Evolutionary conservation across 2,113 vertebrate genomes (phyloP).

Genomic region (Gopherus flavomarginatus): DNA sequence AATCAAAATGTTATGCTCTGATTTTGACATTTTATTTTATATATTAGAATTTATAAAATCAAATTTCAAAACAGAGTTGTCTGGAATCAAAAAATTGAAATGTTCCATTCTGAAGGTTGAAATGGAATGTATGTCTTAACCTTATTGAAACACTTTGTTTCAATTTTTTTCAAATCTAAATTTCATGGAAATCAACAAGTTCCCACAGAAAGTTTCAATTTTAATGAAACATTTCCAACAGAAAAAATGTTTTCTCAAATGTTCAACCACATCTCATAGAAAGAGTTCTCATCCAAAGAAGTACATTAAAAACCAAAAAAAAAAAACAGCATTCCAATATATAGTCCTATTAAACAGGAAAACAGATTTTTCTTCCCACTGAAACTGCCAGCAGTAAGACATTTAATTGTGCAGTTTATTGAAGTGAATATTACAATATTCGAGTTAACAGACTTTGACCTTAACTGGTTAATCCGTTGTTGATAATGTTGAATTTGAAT

Average conservation of each 20-base stretch:
- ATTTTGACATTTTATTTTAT: background rate
- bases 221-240: background rate
- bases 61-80: background rate
- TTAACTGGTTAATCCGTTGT: slow-evolving; percentile 2
- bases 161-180: background rate
- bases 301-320: background rate
- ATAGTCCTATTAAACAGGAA: background rate
- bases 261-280: background rate
- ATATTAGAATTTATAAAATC: background rate
- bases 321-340: background rate
- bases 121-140: background rate
- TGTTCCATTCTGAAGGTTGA: background rate
- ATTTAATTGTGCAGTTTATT: slow-evolving; percentile 21
- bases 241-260: background rate
- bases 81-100: background rate
- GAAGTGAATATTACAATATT: background rate
- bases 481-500: background rate
- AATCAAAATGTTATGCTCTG: background rate
- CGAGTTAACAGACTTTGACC: background rate
- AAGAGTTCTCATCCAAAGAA: background rate
- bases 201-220: background rate
- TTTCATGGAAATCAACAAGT: background rate
- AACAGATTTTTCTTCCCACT: background rate
- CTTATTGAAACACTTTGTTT: background rate
- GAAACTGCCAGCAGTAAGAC: slow-evolving; percentile 4